Evolutionary conservation across 2,888 invertebrate genomes (phyloP).

Genomic region (Spatulosminthurus flaviceps): DNA sequence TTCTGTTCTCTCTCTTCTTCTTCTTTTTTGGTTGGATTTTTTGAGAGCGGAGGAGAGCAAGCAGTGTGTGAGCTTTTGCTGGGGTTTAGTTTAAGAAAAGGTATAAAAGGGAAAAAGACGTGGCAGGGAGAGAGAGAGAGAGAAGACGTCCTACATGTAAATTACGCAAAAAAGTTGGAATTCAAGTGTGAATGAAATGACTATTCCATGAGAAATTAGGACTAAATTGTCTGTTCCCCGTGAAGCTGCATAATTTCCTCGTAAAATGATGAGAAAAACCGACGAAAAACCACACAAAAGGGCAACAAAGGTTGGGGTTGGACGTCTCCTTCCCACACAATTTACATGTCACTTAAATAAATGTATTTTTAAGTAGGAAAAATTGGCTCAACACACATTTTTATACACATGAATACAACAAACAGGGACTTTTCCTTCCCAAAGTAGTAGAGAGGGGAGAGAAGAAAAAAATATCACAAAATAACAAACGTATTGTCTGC

Average conservation of each 20-base stretch:
- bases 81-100: constrained; percentile 43
- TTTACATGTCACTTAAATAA: constrained; percentile 57
- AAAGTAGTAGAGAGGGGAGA: not conserved
- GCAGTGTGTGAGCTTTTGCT: not conserved
- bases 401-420: constrained; percentile 30
- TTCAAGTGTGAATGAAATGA: constrained; percentile 47
- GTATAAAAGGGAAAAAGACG: not conserved
- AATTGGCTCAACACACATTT: constrained; percentile 45
- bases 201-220: constrained; percentile 49
- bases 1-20: constrained; percentile 33
- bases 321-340: constrained; percentile 53
- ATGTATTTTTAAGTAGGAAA: constrained; percentile 57
- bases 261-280: constrained; percentile 55
- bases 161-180: constrained; percentile 46
- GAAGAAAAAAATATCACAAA: constrained; percentile 9
- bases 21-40: too few species aligned
- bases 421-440: not conserved
- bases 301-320: constrained; percentile 52
- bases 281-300: constrained; percentile 55
- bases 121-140: constrained; percentile 5
- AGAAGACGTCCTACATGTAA: constrained; percentile 48
- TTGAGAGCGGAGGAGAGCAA: too few species aligned
- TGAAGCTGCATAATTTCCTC: constrained; percentile 55
- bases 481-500: too few species aligned
- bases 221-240: constrained; percentile 51